Base-by-base conservation (phyloP, 2,888 invertebrate species). In the Sarcophaga rosellei region DNA sequence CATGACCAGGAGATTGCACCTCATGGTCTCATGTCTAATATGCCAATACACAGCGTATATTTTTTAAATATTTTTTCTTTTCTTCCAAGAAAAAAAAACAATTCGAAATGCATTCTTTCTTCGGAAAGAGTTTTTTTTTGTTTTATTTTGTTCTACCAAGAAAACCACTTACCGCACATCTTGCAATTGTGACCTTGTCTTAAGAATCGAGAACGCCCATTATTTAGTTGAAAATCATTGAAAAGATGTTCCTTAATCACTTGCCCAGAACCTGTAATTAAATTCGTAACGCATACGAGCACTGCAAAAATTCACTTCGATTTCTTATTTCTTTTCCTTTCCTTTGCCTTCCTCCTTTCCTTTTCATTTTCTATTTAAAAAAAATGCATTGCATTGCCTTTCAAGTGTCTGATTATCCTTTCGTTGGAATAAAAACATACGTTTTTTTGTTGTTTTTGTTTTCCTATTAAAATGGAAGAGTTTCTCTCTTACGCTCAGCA, bases 401-500 rank as follows among this genome's bases (percentile, higher is more conserved):
- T 74, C 78, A 82, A 85, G 82, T 66, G 85, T 12, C 70, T 79
- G 79, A 79, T 86, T 86, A 86, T 86, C 85, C 82, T 86, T 82
- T 79, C 68, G 68, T 63, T 73, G 73, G 47, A 73, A 76, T 35
- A 74, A 66, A 72, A 65, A 85, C 78, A 35, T 23, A 75, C 61
- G 44, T 63, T 47, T 21, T 21, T 15, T 4, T n/a, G 11, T 45
- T 35, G 17, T 10, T 6, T 35, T 35, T 35, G 35, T 35, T 6
- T 35, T 35, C 8, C 35, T 35, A 6, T 35, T 45, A 63, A 6
- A 35, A 15, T 76, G 25, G 57, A 77, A 76, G 65, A 62, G 68
- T 65, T 68, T 74, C 4, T 72, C 70, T 77, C n/a, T 45, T 11
- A 1, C 23, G 0, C 21, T 73, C 76, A 76, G 82, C 88, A 88